phyloP scores from a whole-genome alignment of 2,113 vertebrate genomes.

The Tragelaphus imberbis region DNA sequence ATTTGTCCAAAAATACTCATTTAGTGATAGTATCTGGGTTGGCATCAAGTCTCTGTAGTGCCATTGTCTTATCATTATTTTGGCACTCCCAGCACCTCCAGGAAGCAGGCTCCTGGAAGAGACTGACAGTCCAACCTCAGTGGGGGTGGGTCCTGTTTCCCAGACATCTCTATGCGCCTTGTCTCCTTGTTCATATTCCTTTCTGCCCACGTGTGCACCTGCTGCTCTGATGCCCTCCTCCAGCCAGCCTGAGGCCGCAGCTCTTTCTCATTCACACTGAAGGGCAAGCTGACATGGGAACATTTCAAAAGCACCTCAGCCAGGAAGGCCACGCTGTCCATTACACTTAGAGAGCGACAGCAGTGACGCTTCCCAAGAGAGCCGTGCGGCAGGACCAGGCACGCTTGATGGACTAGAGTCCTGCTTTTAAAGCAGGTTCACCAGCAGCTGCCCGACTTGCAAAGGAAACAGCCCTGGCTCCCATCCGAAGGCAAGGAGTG shows the following conservation, averaged over 20 bases:
- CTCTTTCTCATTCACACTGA: background rate
- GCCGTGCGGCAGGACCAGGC: accelerated
- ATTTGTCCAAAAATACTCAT: background rate
- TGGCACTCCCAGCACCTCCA: background rate
- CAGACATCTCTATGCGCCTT: accelerated
- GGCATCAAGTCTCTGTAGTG: background rate
- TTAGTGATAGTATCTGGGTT: background rate
- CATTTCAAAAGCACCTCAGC: background rate
- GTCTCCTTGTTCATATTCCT: background rate
- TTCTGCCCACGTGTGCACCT: accelerated
- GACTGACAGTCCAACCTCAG: background rate
- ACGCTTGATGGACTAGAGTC: background rate
- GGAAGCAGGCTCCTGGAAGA: background rate
- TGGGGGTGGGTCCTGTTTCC: background rate
- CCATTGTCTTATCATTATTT: background rate
- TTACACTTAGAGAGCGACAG: background rate
- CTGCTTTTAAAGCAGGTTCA: background rate
- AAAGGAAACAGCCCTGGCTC: background rate
- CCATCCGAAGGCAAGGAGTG: accelerated
- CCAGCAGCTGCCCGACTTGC: background rate
- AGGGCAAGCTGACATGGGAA: background rate
- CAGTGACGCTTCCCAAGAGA: background rate
- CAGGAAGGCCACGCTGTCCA: background rate
- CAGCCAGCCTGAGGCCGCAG: background rate
- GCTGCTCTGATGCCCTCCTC: background rate